Base-by-base conservation (phyloP, 2,797 vertebrate genomes). In the Phoeniculus purpureus region DNA sequence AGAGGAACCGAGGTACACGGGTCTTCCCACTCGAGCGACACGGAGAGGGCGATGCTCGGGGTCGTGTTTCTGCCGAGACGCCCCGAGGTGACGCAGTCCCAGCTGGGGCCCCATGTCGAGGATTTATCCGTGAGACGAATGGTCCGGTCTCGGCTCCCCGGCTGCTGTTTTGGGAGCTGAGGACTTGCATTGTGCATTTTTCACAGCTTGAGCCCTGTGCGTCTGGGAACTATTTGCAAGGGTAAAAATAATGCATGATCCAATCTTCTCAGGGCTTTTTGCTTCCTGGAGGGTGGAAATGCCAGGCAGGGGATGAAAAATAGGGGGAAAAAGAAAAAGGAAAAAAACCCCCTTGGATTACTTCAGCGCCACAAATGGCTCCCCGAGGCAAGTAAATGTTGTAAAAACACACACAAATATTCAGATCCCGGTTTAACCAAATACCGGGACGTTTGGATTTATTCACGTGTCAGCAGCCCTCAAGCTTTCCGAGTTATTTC, bases 361-460 rank as follows among this genome's bases (percentile, higher is more conserved):
- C 88, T 95, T 84, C 87, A 94, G 83, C 85, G 88, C 71, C 86
- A 93, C 89, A 93, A 94, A 96, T 95, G 89, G 83, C 51, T 93
- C 91, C 94, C 91, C 3, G 47, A 80, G 92, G 89, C 92, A 55
- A 91, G 83, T 22, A 74, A 82, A 74, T 76, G 85, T 60, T 91
- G 81, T 90, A 90, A 92, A 91, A 93, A 61, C 51, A 81, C 14
- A 91, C 78, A 87, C 58, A 92, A 91, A 93, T 88, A 92, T 92
- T 95, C 83, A 94, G 77, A 88, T 88, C 80, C 54, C 22, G 66
- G 78, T 94, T 93, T 93, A 93, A 94, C 75, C 85, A 88, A 93
- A 93, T 82, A 91, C 75, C 83, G 74, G 85, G 93, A 92, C 91
- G 71, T 27, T 88, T 83, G 87, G 92, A 94, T 93, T 92, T 92